phyloP scores from a whole-genome alignment of 30 jellyfish, hydroid and myxozoan genomes.

The Aurelia aurita complex sp. Pacific region DNA sequence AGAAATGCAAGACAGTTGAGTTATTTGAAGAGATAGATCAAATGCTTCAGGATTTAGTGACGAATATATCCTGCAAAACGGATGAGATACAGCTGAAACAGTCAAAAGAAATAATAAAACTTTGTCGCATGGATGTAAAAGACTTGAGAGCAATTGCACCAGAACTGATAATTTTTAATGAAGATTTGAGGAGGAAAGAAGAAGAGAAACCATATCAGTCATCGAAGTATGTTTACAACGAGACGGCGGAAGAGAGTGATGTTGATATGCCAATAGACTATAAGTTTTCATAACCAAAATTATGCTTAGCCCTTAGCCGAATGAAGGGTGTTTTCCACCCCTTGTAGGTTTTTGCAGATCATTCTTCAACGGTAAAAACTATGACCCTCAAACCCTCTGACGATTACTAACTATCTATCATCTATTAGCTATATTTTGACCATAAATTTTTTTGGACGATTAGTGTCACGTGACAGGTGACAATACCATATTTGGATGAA shows the following conservation, averaged over 20 bases:
- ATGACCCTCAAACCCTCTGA: no score
- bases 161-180: slow-evolving; percentile 18
- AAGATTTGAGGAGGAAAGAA: slow-evolving; percentile 1
- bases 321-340: no score
- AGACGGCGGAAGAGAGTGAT: slow-evolving; percentile 6
- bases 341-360: no score
- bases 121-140: slow-evolving; percentile 22
- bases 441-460: no score
- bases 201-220: neutral
- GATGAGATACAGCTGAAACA: slow-evolving; percentile 17
- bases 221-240: neutral
- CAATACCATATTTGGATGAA: no score
- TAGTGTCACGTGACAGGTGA: no score
- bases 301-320: no score
- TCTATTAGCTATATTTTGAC: no score
- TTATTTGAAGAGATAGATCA: neutral
- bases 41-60: neutral
- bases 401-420: no score
- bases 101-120: slow-evolving; percentile 13
- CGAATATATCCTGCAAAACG: neutral
- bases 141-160: slow-evolving; percentile 34
- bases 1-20: neutral
- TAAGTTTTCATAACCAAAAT: neutral
- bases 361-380: no score
- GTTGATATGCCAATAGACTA: slow-evolving; percentile 39